phyloP scores from a whole-genome alignment of 2,888 invertebrate genomes.

The Acronicta psi region DNA sequence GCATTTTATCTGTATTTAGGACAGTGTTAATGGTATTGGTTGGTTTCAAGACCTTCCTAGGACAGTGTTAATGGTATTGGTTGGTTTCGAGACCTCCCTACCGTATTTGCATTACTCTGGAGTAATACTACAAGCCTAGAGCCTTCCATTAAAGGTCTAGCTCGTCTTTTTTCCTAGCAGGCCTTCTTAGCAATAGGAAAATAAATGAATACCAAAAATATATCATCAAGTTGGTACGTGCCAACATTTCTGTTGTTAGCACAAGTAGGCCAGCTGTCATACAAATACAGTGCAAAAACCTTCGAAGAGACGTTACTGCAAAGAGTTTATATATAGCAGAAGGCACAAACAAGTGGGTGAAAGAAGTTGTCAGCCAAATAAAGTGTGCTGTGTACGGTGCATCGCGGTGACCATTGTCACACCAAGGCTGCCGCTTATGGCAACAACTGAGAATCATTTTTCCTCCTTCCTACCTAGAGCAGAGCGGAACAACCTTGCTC shows the following conservation, averaged over 20 bases:
- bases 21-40: too few species aligned
- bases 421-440: conserved; percentile 74
- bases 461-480: conserved; percentile 80
- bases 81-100: too few species aligned
- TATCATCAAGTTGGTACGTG: neutral
- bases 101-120: too few species aligned
- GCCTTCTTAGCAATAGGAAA: too few species aligned
- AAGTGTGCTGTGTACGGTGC: conserved; percentile 41
- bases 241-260: too few species aligned
- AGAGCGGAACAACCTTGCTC: conserved; percentile 83
- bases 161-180: too few species aligned
- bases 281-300: conserved; percentile 6
- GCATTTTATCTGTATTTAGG: too few species aligned
- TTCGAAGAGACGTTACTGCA: conserved; percentile 1
- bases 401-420: conserved; percentile 71
- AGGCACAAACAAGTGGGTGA: conserved; percentile 28
- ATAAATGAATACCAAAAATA: too few species aligned
- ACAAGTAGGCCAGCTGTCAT: conserved; percentile 4
- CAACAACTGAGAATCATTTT: conserved; percentile 73
- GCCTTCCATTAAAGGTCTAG: too few species aligned
- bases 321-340: conserved; percentile 33
- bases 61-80: too few species aligned
- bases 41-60: too few species aligned
- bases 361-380: conserved; percentile 48
- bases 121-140: too few species aligned